Conservation (phyloP, 2,113 vertebrate genomes). For the Channa maculata region DNA sequence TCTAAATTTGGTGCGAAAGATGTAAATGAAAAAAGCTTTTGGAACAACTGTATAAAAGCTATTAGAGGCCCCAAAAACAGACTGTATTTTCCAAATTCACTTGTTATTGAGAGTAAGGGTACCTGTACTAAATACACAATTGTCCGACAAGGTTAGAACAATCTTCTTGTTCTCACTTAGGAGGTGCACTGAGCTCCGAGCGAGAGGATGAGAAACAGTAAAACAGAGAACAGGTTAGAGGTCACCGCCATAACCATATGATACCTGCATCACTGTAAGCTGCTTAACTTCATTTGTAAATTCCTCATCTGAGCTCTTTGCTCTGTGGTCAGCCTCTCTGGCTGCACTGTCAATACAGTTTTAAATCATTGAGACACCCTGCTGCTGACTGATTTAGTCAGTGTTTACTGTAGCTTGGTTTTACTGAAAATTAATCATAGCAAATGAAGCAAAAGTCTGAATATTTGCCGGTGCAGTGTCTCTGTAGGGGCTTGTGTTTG, state of each 20-base stretch:
- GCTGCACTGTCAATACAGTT: constrained; percentile 50
- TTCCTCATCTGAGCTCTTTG: constrained; percentile 60
- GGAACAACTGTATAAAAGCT: no score
- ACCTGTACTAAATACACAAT: no score
- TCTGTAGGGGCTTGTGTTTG: background rate
- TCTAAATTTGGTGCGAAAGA: no score
- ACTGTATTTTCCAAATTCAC: no score
- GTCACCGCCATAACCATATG: constrained; percentile 50
- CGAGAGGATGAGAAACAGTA: background rate
- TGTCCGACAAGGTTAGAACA: no score
- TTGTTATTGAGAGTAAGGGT: no score
- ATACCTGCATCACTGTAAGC: constrained; percentile 70
- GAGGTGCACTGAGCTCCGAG: background rate
- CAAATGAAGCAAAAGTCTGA: background rate
- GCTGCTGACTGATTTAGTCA: constrained; percentile 35
- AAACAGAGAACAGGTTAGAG: constrained; percentile 11
- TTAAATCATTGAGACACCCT: constrained; percentile 44
- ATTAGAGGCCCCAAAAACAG: no score
- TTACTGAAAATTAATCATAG: background rate
- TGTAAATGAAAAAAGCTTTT: no score
- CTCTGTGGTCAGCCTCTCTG: constrained; percentile 19
- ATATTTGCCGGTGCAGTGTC: no score
- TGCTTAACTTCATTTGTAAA: constrained; percentile 69
- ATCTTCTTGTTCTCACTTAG: background rate
- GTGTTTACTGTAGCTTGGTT: background rate